Conservation (phyloP, 2,113 vertebrate genomes). For the Girardinichthys multiradiatus region DNA sequence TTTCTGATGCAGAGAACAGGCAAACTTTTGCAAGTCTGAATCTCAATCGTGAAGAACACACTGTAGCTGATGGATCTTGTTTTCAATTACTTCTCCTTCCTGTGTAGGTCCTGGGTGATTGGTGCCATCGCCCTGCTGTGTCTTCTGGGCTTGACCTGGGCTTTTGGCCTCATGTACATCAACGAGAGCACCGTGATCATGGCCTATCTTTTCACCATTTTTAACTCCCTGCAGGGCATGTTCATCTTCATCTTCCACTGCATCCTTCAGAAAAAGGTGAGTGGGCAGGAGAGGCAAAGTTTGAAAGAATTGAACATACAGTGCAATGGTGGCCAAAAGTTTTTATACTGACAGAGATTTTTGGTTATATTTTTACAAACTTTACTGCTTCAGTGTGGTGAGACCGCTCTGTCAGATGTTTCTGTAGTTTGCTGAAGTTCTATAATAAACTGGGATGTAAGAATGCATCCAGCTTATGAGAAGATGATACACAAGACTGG, state of each 20-base stretch:
- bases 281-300: conserved; percentile 16
- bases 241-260: conserved; percentile 99
- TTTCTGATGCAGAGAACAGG: conserved; percentile 23
- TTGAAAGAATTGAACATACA: conserved; percentile 4
- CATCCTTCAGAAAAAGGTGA: conserved; percentile 99
- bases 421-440: neutral
- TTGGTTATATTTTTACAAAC: neutral
- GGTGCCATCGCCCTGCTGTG: conserved; percentile 98
- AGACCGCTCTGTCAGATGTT: neutral
- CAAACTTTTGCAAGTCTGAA: conserved; percentile 5
- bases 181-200: conserved; percentile 99
- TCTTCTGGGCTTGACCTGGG: conserved; percentile 97
- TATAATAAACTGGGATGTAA: too few species aligned
- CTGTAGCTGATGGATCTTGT: neutral
- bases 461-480: too few species aligned
- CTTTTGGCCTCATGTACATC: conserved; percentile 99
- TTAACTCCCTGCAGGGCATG: conserved; percentile 99
- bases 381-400: neutral
- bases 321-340: neutral
- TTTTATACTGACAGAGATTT: neutral
- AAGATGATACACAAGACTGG: neutral
- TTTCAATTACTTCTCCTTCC: neutral
- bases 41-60: neutral
- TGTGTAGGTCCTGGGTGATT: conserved; percentile 95
- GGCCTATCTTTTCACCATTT: conserved; percentile 99